Evolutionary conservation across 2,888 invertebrate genomes (phyloP), one percentile per base, ranked within the genome.

Genomic region (Philhelius pedissequus): DNA sequence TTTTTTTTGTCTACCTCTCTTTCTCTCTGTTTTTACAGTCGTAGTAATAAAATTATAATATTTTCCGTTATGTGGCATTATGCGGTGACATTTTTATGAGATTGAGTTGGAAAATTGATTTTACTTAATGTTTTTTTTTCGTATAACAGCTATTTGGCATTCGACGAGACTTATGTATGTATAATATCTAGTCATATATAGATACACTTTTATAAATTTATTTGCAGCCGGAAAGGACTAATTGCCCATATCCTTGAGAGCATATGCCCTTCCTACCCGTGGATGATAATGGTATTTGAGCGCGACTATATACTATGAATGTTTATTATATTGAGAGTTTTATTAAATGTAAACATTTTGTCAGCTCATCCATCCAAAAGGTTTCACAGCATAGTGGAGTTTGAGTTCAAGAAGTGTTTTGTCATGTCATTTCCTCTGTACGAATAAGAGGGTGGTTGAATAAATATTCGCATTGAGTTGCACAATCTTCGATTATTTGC

Each of bases 81-180:
- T 84, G 84, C 84, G 84, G 80, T 80, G 84, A 76, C 80, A 75
- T 71, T 84, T 80, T 84, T 84, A 84, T 84, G 84, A 76, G 84
- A 78, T 82, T 78, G 38, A 54, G 45, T 75, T 68, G 70, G 58
- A 35, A 75, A 84, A 79, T 80, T 80, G 80, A 80, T 80, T 76
- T 70, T 45, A 43, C 32, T 27, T 69, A 54, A 43, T 43, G 9
- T 20, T 38, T 22, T 35, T 56, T 18, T n/a, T 38, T 66, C 5
- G 8, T 64, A n/a, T 45, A n/a, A n/a, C 18, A 30, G 9, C 45
- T 32, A 45, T 20, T 48, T 64, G 20, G 64, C 64, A 30, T 32
- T n/a, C 32, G 7, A 30, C 35, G 71, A 62, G 62, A 48, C 74
- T 48, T 22, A 48, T 8, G 22, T 22, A 6, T n/a, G n/a, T n/a